Conservation (phyloP, 2,797 vertebrate genomes). For the Neoniphon sammara region DNA sequence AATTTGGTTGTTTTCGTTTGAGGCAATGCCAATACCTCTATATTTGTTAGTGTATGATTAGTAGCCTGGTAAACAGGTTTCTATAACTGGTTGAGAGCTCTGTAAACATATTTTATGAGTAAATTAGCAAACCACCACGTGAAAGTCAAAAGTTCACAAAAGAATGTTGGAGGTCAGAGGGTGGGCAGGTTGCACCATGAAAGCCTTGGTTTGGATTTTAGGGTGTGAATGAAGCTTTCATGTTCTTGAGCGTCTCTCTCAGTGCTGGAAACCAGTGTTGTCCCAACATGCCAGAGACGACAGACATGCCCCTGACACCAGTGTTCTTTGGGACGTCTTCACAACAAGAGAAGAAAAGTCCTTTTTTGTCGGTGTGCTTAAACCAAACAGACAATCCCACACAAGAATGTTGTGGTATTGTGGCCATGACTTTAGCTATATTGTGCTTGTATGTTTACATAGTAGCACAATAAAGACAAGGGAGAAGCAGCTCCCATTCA, state of each 20-base stretch:
- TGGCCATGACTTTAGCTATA: background rate
- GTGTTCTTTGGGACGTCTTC: background rate
- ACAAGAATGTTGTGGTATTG: background rate
- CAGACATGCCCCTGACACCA: background rate
- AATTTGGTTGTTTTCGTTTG: background rate
- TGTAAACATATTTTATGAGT: background rate
- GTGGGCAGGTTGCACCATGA: background rate
- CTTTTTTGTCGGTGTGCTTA: background rate
- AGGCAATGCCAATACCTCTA: background rate
- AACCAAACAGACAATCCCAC: background rate
- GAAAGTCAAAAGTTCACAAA: background rate
- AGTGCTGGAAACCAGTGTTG: background rate
- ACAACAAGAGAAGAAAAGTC: background rate
- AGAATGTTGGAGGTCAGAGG: background rate
- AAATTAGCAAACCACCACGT: background rate
- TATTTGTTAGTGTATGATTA: background rate
- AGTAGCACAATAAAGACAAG: background rate
- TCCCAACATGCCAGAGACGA: background rate
- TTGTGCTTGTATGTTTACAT: background rate
- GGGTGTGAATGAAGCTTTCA: background rate
- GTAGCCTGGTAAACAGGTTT: slow-evolving; percentile 26
- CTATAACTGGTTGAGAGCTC: background rate
- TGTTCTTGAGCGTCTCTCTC: background rate
- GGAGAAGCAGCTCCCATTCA: background rate
- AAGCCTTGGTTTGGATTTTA: background rate